Evolutionary conservation across 2,797 vertebrate species (phyloP).

Genomic region (Acestrorhynchus altus): DNA sequence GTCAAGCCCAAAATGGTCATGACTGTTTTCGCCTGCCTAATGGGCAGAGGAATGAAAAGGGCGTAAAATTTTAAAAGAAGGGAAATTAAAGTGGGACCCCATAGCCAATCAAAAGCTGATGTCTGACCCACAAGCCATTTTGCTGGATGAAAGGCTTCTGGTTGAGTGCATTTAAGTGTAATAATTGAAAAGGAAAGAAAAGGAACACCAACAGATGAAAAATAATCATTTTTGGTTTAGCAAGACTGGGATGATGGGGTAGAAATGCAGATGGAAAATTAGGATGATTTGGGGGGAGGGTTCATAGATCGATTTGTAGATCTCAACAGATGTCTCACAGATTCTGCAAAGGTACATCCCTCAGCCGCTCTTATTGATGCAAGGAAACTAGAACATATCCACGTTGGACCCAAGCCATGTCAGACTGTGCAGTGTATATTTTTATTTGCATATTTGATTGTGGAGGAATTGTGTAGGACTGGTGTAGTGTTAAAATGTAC

Average conservation of each 20-base stretch:
- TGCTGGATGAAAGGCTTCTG: conserved; percentile 75
- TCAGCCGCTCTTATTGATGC: conserved; percentile 61
- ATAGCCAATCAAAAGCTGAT: conserved; percentile 57
- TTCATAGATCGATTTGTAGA: neutral
- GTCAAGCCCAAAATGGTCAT: conserved; percentile 98
- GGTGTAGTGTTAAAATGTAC: conserved; percentile 57
- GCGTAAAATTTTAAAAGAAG: conserved; percentile 74
- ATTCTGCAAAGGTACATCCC: conserved; percentile 56
- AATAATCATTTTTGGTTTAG: conserved; percentile 70
- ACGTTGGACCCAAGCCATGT: conserved; percentile 57
- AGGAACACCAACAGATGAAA: conserved; percentile 70
- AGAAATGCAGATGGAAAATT: conserved; percentile 19
- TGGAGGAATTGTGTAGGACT: conserved; percentile 46
- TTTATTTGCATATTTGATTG: conserved; percentile 61
- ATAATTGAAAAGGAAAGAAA: conserved; percentile 44
- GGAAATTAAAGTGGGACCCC: neutral
- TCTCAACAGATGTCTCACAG: neutral
- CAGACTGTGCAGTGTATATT: conserved; percentile 63
- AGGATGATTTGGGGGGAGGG: conserved; percentile 58
- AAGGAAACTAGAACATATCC: conserved; percentile 49
- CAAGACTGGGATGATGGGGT: conserved; percentile 67
- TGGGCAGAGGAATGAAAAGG: conserved; percentile 94
- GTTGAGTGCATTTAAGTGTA: conserved; percentile 77
- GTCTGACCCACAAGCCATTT: conserved; percentile 64
- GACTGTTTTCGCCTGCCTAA: conserved; percentile 97